Evolutionary conservation across 2,888 invertebrate species (phyloP), one percentile per base, ranked within the genome.

Genomic region (Andricus curvator): DNA sequence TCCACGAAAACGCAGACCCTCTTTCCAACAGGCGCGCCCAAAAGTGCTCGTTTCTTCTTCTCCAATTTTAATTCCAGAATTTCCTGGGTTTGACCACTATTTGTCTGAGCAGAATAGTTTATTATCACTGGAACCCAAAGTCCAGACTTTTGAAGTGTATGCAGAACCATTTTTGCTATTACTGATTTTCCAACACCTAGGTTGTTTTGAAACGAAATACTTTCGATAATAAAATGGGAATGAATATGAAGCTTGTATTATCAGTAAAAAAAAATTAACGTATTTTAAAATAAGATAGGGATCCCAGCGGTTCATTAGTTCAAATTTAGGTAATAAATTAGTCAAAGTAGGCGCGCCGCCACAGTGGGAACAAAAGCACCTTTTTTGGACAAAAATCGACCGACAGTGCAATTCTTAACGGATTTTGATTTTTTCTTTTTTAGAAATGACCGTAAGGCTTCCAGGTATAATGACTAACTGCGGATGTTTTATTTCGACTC

Each of bases 91-190:
- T 97, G 94, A 41, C 94, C 93, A 87, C 97, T 98, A 91, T 96
- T 97, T 0, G 98, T 98, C 93, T 98, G 98, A 0, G 98, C 98
- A 0, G 98, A 98, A 93, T 98, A 98, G 90, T 97, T 98, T 81
- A 98, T 93, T 84, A 96, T 95, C 0, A 96, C 95, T 0, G 98
- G 96, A 37, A 97, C 95, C 89, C 95, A 96, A 66, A 93, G 92
- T 0, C 95, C 95, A 1, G 94, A 93, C 0, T 93, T 88, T 9
- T 94, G 92, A 88, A 98, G 94, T 67, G 94, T 94, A 79, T 95
- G 95, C 67, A 98, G 93, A 1, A 96, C 95, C 77, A 95, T 95
- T 88, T 96, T 95, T 0, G 97, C 97, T 79, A 98, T 95, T 5
- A 97, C 96, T 0, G 98, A 97, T 94, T 98, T 98, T 22, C 98